A percentile compares a stretch with the other conserved stretches of the same genome.
These are phyloP conservation scores for Ptychodera flava DNA, from an alignment of 35 echinoderm and acorn worm genomes.

Conservation along the genomic window DNA sequence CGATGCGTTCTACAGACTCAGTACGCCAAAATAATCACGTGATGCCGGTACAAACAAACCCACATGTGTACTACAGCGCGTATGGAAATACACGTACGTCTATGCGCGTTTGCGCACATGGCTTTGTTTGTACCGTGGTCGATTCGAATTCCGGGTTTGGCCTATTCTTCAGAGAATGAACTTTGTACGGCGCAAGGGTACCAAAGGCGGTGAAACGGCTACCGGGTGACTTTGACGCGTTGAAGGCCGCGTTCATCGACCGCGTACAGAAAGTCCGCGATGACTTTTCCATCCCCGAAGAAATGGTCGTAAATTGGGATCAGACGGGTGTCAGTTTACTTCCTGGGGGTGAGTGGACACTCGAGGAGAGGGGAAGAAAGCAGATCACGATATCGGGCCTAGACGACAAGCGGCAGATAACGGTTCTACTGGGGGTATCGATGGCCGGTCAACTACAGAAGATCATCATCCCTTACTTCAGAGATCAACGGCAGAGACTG, in stretches of 20 bases:
- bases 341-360: slow-evolving; percentile 27
- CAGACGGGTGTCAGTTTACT: slow-evolving; percentile 43
- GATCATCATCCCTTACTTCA: slow-evolving; percentile 7
- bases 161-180: slow-evolving; percentile 10
- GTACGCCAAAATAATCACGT: too few species aligned
- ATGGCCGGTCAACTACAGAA: slow-evolving; percentile 30
- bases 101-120: too few species aligned
- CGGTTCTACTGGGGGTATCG: slow-evolving; percentile 24
- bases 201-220: slow-evolving; percentile 10
- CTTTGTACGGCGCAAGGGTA: slow-evolving; percentile 23
- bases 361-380: slow-evolving; percentile 22
- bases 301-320: slow-evolving; percentile 49
- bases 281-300: slow-evolving; percentile 27
- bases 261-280: not conserved
- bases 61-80: too few species aligned
- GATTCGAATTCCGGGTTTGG: too few species aligned
- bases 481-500: not conserved
- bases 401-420: slow-evolving; percentile 51
- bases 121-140: too few species aligned
- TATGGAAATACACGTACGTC: too few species aligned
- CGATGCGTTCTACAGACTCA: too few species aligned
- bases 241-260: slow-evolving; percentile 11
- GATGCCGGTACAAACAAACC: too few species aligned
- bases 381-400: slow-evolving; percentile 35
- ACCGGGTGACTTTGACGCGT: slow-evolving; percentile 17